Evolutionary conservation across 2,797 vertebrate species (phyloP).

Genomic region (Naso thynnoides): DNA sequence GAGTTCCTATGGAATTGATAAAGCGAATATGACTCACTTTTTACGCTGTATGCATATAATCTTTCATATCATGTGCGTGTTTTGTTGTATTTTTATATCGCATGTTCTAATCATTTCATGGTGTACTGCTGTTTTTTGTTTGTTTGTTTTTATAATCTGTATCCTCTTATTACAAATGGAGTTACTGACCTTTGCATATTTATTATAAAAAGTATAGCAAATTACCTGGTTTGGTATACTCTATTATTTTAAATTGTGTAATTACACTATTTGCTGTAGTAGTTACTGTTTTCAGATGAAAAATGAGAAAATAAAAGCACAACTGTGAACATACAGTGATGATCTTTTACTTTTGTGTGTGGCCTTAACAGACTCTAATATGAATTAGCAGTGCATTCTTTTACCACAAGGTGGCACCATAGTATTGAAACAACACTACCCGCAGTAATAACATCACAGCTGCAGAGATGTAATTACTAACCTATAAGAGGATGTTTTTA

Average conservation of each 20-base stretch:
- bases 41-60: not conserved
- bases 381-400: accelerated
- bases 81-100: not conserved
- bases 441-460: too few relatives aligned
- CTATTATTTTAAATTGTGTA: not conserved
- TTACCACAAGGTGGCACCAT: constrained; percentile 38
- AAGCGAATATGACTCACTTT: not conserved
- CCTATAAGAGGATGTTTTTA: not conserved
- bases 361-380: not conserved
- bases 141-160: too few relatives aligned
- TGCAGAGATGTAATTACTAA: too few relatives aligned
- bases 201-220: not conserved
- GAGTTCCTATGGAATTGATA: not conserved
- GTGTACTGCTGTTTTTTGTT: not conserved
- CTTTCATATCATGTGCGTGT: not conserved
- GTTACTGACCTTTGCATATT: not conserved
- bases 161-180: too few relatives aligned
- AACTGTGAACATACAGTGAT: not conserved
- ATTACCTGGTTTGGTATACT: not conserved
- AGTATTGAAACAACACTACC: too few relatives aligned
- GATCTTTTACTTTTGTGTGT: not conserved
- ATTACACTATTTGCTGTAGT: not conserved
- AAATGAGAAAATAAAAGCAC: constrained; percentile 3
- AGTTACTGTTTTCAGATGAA: not conserved
- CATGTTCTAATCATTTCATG: not conserved